phyloP scores from a whole-genome alignment of 2,113 vertebrate genomes.

The Dipodomys ordii region DNA sequence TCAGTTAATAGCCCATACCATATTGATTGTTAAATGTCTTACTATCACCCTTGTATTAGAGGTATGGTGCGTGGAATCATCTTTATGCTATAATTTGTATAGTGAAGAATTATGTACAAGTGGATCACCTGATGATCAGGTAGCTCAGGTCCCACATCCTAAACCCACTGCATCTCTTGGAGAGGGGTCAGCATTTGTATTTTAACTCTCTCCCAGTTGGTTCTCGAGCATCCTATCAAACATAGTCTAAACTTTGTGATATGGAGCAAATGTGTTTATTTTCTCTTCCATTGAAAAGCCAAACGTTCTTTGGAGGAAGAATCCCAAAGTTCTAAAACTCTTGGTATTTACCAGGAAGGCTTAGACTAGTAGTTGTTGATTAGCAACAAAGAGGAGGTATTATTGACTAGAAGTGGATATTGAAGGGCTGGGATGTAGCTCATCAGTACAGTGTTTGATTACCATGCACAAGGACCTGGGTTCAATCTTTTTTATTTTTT shows the following conservation, averaged over 20 bases:
- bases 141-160: not conserved
- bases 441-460: not conserved
- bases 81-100: not conserved
- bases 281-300: not conserved
- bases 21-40: not conserved
- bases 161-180: not conserved
- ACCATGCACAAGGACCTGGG: not conserved
- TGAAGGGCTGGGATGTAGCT: not conserved
- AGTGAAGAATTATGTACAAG: not conserved
- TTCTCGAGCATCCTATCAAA: not conserved
- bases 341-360: not conserved
- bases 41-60: not conserved
- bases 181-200: not conserved
- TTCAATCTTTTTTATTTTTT: no score
- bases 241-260: conserved; percentile 13
- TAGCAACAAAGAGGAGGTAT: not conserved
- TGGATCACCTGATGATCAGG: not conserved
- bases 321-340: conserved; percentile 17
- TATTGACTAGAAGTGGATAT: not conserved
- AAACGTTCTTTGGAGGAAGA: not conserved
- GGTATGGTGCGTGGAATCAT: not conserved
- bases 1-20: not conserved
- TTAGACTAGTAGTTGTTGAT: not conserved
- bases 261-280: not conserved
- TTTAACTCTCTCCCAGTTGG: not conserved